phyloP scores from a whole-genome alignment of 2,888 invertebrate genomes.

The Allolobophora icterica region DNA sequence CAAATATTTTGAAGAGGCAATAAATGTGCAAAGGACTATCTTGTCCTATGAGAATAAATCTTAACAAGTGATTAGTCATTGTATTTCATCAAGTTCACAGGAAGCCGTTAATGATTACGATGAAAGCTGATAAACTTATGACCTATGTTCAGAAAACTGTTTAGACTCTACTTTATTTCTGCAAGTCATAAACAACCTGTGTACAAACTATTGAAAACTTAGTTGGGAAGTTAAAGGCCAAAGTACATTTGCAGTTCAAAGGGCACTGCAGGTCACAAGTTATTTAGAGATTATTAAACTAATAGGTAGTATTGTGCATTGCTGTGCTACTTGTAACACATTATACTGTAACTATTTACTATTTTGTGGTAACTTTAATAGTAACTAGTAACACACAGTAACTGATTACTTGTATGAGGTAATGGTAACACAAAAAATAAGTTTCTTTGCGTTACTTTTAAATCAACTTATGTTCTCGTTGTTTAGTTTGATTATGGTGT shows the following conservation, averaged over 20 bases:
- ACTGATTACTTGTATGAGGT: no score
- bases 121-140: background rate
- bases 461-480: no score
- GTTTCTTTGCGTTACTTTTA: no score
- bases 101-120: background rate
- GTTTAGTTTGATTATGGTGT: no score
- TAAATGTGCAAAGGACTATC: background rate
- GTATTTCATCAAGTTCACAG: background rate
- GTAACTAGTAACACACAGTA: no score
- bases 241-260: background rate
- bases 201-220: background rate
- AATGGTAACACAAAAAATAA: no score
- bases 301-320: no score
- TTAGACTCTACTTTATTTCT: background rate
- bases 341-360: no score
- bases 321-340: no score
- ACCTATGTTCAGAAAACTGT: background rate
- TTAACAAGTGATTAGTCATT: background rate
- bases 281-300: background rate
- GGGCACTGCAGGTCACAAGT: background rate
- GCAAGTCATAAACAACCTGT: background rate
- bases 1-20: conserved; percentile 3
- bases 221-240: background rate
- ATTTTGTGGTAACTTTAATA: no score
- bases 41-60: background rate